Conservation (phyloP, 2,888 invertebrate species). For the Drosophila nr. fundita region DNA sequence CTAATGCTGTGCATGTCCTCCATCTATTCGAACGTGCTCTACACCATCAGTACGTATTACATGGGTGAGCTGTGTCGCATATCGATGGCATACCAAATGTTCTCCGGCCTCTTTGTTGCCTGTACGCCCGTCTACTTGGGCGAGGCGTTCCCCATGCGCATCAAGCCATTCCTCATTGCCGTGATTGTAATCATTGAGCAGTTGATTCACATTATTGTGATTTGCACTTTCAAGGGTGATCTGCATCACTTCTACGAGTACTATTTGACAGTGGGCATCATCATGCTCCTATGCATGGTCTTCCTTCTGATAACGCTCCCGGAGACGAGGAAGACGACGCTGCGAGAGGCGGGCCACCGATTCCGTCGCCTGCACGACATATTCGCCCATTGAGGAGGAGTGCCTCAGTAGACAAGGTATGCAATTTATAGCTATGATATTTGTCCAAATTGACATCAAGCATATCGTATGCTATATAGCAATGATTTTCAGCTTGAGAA, state of each 20-base stretch:
- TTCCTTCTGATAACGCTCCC: slow-evolving; percentile 51
- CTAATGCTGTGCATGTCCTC: slow-evolving; percentile 67
- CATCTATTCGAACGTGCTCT: slow-evolving; percentile 40
- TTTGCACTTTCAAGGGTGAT: slow-evolving; percentile 31
- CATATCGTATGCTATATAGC: neutral
- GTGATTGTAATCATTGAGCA: slow-evolving; percentile 70
- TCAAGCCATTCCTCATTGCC: slow-evolving; percentile 70
- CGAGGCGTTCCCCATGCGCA: slow-evolving; percentile 75
- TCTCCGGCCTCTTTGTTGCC: slow-evolving; percentile 73
- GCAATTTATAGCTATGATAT: neutral
- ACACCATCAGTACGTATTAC: slow-evolving; percentile 9
- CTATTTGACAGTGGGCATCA: slow-evolving; percentile 60
- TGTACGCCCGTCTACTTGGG: slow-evolving; percentile 72
- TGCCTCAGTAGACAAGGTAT: too few species aligned
- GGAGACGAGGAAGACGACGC: slow-evolving; percentile 46
- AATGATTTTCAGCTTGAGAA: neutral
- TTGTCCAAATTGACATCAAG: neutral
- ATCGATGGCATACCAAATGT: slow-evolving; percentile 65
- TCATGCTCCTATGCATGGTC: slow-evolving; percentile 46
- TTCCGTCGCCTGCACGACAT: slow-evolving; percentile 41
- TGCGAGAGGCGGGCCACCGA: slow-evolving; percentile 50
- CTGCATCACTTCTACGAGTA: slow-evolving; percentile 40
- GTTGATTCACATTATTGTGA: slow-evolving; percentile 62
- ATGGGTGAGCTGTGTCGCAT: slow-evolving; percentile 60
- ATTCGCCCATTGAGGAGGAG: slow-evolving; percentile 26